A percentile compares a stretch with the other conserved stretches of the same genome.
Evolutionary conservation across 2,888 invertebrate species (phyloP).

Genomic region (Ennomos quercinarius): DNA sequence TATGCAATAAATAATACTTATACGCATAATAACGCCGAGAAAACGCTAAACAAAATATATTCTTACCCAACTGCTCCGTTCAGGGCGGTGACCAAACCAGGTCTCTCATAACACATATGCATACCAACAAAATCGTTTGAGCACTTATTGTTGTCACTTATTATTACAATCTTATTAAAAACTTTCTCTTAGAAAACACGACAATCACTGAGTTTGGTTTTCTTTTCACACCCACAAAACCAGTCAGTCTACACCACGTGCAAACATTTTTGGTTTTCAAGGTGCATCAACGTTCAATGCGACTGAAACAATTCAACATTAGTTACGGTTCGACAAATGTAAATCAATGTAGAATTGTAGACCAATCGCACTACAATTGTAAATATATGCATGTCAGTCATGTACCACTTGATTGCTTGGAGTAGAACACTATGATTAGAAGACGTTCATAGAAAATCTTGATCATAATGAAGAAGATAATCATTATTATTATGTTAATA

Average conservation of each 20-base stretch:
- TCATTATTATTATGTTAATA: not conserved
- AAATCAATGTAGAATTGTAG: conserved; percentile 41
- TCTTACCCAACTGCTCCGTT: conserved; percentile 80
- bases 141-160: conserved; percentile 60
- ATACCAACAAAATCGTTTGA: conserved; percentile 70
- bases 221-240: conserved; percentile 46
- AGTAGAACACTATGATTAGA: conserved; percentile 2
- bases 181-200: conserved; percentile 31
- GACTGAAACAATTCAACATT: conserved; percentile 59
- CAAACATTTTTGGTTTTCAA: conserved; percentile 71
- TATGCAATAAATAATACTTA: conserved; percentile 27
- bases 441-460: conserved; percentile 4
- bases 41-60: conserved; percentile 26
- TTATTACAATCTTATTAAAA: conserved; percentile 37
- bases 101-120: conserved; percentile 83
- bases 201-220: conserved; percentile 44
- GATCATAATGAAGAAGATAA: too few relatives aligned
- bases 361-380: conserved; percentile 40
- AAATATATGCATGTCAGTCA: conserved; percentile 44
- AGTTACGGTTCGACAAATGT: conserved; percentile 49
- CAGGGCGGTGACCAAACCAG: conserved; percentile 76
- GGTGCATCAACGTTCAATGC: conserved; percentile 47
- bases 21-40: conserved; percentile 14
- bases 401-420: conserved; percentile 54
- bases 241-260: conserved; percentile 74